Percentiles rank a stretch among this genome's conserved stretches.
Conservation (phyloP, 1,140 invertebrate species). For the Diachasmimorpha longicaudata region DNA sequence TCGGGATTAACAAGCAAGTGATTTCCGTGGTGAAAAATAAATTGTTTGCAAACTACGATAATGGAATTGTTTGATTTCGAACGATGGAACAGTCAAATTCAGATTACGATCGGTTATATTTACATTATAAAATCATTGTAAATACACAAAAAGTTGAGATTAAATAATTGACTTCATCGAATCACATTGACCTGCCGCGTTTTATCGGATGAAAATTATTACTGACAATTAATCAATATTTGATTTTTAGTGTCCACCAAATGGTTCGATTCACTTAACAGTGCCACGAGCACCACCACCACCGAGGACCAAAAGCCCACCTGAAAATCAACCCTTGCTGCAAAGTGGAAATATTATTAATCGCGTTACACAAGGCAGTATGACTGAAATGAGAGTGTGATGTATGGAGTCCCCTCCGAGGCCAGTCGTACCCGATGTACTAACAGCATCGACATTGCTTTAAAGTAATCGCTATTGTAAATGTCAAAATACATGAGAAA, state of each 20-base stretch:
- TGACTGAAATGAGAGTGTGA: slow-evolving; percentile 87
- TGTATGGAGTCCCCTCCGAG: slow-evolving; percentile 65
- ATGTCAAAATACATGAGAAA: slow-evolving; percentile 18
- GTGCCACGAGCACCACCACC: slow-evolving; percentile 67
- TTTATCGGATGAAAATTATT: not conserved
- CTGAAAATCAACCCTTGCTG: slow-evolving; percentile 66
- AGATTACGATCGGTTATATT: too few relatives aligned
- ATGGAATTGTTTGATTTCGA: too few relatives aligned
- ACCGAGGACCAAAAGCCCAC: slow-evolving; percentile 64
- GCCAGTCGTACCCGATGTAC: slow-evolving; percentile 54
- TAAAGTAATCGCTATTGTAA: slow-evolving; percentile 36
- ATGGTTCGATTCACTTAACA: slow-evolving; percentile 66
- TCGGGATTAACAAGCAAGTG: too few relatives aligned
- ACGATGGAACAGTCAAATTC: too few relatives aligned
- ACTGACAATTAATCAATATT: not conserved
- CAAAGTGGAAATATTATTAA: slow-evolving; percentile 52
- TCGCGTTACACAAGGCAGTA: slow-evolving; percentile 75
- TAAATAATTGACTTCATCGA: too few relatives aligned
- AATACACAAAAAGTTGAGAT: too few relatives aligned
- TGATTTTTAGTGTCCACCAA: slow-evolving; percentile 61
- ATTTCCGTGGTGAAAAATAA: too few relatives aligned
- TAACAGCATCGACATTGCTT: slow-evolving; percentile 57
- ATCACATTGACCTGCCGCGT: too few relatives aligned
- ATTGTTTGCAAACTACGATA: too few relatives aligned
- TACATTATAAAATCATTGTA: too few relatives aligned